phyloP scores from a whole-genome alignment of 2,888 invertebrate genomes.

The Agrypnus murinus region DNA sequence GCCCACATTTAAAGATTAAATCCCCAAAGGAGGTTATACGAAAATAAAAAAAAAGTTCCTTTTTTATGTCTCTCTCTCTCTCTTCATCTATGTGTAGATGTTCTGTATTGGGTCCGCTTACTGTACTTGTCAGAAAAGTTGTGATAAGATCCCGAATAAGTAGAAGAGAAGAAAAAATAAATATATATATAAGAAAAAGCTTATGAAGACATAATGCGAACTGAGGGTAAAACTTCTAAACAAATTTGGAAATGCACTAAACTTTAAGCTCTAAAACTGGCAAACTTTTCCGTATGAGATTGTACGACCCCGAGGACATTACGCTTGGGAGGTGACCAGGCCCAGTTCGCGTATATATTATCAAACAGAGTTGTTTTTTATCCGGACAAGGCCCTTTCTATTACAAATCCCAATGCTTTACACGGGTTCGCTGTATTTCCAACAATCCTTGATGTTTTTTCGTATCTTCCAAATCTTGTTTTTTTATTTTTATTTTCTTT shows the following conservation, averaged over 20 bases:
- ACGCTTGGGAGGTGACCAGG: slow-evolving; percentile 51
- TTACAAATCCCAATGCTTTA: slow-evolving; percentile 48
- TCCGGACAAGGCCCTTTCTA: slow-evolving; percentile 47
- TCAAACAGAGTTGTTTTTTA: slow-evolving; percentile 50
- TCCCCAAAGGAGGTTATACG: too few relatives aligned
- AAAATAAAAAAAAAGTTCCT: too few relatives aligned
- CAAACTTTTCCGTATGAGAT: slow-evolving; percentile 46
- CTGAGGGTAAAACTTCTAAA: slow-evolving; percentile 41
- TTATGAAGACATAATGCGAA: slow-evolving; percentile 41
- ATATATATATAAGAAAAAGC: slow-evolving; percentile 34
- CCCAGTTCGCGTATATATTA: slow-evolving; percentile 51
- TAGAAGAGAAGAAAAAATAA: slow-evolving; percentile 8
- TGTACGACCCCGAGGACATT: slow-evolving; percentile 48
- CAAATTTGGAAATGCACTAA: slow-evolving; percentile 50
- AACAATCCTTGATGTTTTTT: slow-evolving; percentile 29
- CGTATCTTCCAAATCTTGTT: too few relatives aligned
- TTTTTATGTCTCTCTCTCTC: too few relatives aligned
- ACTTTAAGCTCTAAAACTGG: slow-evolving; percentile 45
- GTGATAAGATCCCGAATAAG: slow-evolving; percentile 3
- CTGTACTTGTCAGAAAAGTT: slow-evolving; percentile 33
- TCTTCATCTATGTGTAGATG: too few relatives aligned
- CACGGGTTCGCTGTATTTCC: slow-evolving; percentile 39
- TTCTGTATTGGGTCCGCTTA: neutral
- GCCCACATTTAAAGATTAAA: too few relatives aligned
- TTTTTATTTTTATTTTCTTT: slow-evolving; percentile 15